Evolutionary conservation across 2,888 invertebrate species (phyloP).

Genomic region (Panorpa germanica): DNA sequence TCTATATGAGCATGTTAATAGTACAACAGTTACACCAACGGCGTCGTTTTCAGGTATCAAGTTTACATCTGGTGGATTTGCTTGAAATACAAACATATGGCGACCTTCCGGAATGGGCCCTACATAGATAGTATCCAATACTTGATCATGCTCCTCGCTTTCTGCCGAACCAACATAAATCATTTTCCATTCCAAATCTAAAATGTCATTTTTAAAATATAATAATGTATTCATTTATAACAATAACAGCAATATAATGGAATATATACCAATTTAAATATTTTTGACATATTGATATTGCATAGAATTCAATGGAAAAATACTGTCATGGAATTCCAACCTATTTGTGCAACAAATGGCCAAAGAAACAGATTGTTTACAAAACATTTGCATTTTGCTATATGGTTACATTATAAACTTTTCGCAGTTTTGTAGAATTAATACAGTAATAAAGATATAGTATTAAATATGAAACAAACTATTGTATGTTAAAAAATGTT

Average conservation of each 20-base stretch:
- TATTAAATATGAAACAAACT: neutral
- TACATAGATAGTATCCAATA: slow-evolving; percentile 91
- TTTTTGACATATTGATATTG: too few species aligned
- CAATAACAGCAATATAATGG: too few species aligned
- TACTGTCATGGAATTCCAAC: neutral
- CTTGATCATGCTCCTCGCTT: slow-evolving; percentile 91
- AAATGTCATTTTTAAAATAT: too few species aligned
- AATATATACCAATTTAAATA: too few species aligned
- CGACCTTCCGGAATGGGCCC: slow-evolving; percentile 95
- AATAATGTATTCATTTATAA: too few species aligned
- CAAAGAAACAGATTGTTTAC: neutral
- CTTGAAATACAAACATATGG: slow-evolving; percentile 61
- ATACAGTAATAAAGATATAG: neutral
- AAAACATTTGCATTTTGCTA: too few species aligned
- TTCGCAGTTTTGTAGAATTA: too few species aligned
- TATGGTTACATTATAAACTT: too few species aligned
- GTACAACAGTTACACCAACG: slow-evolving; percentile 93
- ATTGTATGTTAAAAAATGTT: too few species aligned
- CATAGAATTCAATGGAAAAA: slow-evolving; percentile 3
- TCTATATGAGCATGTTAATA: slow-evolving; percentile 85
- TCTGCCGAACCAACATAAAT: slow-evolving; percentile 98
- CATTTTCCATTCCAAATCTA: slow-evolving; percentile 99
- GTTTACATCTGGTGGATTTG: slow-evolving; percentile 84
- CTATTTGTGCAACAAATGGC: neutral
- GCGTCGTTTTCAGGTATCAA: slow-evolving; percentile 93